Conservation (phyloP, 2,888 invertebrate genomes). For the Cerastis leucographa region DNA sequence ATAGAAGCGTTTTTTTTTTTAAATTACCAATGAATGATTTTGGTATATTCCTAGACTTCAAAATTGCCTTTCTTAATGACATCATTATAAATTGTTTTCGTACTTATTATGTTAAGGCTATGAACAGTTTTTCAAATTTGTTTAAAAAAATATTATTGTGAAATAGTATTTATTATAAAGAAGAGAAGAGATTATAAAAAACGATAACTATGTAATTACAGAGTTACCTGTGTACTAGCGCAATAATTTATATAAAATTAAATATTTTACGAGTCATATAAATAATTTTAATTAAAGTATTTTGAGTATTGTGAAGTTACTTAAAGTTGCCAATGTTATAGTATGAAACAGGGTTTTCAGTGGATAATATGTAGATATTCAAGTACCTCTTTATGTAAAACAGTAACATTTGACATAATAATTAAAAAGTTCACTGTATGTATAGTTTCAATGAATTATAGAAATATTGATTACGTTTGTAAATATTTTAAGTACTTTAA, state of each 20-base stretch:
- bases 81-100: background rate
- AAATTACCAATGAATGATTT: no score
- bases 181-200: background rate
- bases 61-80: background rate
- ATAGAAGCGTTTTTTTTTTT: no score
- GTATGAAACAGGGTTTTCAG: conserved; percentile 76
- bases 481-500: conserved; percentile 79
- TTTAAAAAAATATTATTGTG: background rate
- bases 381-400: conserved; percentile 57
- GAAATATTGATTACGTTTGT: conserved; percentile 77
- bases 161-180: background rate
- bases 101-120: conserved; percentile 22
- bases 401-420: conserved; percentile 48
- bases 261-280: conserved; percentile 58
- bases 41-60: background rate
- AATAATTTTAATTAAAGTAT: conserved; percentile 60
- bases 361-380: conserved; percentile 59
- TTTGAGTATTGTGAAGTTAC: conserved; percentile 70
- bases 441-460: conserved; percentile 65
- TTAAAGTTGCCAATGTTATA: conserved; percentile 77
- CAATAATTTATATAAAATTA: conserved; percentile 58
- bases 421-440: conserved; percentile 52
- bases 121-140: conserved; percentile 19
- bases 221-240: conserved; percentile 65
- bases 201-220: conserved; percentile 27